Conservation (phyloP, 1,140 invertebrate species). For the Gryllus bimaculatus region DNA sequence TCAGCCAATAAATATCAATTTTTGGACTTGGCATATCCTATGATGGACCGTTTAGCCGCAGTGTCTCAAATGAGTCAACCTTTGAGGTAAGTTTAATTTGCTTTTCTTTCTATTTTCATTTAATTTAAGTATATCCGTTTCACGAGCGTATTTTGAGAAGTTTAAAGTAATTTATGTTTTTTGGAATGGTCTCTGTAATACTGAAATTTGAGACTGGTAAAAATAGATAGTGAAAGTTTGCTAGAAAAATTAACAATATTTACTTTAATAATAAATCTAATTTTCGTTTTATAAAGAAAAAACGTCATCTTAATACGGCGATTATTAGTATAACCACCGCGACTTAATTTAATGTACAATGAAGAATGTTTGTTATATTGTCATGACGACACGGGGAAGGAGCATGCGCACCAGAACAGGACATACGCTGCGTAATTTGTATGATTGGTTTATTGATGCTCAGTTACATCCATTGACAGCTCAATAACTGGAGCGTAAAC, state of each 20-base stretch:
- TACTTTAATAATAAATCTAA: too few species aligned
- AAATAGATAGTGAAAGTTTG: too few species aligned
- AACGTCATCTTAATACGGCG: too few species aligned
- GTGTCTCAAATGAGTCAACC: conserved; percentile 58
- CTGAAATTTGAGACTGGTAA: too few species aligned
- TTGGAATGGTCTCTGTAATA: too few species aligned
- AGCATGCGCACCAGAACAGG: not conserved
- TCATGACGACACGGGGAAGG: too few species aligned
- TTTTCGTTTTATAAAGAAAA: too few species aligned
- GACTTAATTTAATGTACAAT: not conserved
- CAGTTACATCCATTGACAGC: too few species aligned
- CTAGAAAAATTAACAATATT: too few species aligned
- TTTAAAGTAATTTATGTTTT: not conserved
- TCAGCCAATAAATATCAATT: conserved; percentile 62
- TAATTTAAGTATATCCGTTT: not conserved
- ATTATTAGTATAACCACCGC: not conserved
- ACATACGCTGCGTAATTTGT: not conserved
- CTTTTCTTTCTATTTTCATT: not conserved
- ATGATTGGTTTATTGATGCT: too few species aligned
- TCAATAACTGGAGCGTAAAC: too few species aligned
- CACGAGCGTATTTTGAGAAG: not conserved
- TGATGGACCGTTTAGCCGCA: conserved; percentile 51
- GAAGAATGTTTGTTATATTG: too few species aligned
- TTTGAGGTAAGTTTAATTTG: conserved; percentile 37
- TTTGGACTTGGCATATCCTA: conserved; percentile 53